Conservation (phyloP, 1,140 invertebrate genomes). For the Pantala flavescens region DNA sequence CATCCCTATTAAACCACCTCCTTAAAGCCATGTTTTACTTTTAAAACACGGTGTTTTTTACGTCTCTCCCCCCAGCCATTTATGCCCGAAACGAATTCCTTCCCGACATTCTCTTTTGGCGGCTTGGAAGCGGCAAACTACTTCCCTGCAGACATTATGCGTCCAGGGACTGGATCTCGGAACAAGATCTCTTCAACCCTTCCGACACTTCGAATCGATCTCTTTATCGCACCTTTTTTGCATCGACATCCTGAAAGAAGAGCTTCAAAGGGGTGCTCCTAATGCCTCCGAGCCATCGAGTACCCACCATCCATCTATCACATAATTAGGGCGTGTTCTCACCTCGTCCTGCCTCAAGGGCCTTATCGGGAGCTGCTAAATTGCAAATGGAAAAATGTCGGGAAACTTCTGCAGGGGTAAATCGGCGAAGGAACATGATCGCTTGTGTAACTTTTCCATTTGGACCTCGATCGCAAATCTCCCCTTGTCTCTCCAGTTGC, state of each 20-base stretch:
- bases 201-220: not conserved
- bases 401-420: not conserved
- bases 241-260: not conserved
- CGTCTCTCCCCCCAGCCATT: not conserved
- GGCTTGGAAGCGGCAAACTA: not conserved
- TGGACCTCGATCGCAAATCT: not conserved
- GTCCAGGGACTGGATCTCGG: not conserved
- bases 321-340: not conserved
- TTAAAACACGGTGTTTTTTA: not conserved
- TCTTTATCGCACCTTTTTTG: not conserved
- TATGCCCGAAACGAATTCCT: not conserved
- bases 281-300: not conserved
- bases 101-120: not conserved
- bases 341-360: not conserved
- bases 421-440: not conserved
- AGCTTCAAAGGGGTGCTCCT: not conserved
- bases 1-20: not conserved
- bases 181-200: not conserved
- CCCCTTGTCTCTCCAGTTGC: not conserved
- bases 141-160: not conserved
- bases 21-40: constrained; percentile 3
- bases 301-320: not conserved
- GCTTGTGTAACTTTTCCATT: not conserved
- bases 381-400: not conserved
- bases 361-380: not conserved